phyloP scores from a whole-genome alignment of 37 sponge, comb jelly and placozoan species.

The Tethya wilhelma region DNA sequence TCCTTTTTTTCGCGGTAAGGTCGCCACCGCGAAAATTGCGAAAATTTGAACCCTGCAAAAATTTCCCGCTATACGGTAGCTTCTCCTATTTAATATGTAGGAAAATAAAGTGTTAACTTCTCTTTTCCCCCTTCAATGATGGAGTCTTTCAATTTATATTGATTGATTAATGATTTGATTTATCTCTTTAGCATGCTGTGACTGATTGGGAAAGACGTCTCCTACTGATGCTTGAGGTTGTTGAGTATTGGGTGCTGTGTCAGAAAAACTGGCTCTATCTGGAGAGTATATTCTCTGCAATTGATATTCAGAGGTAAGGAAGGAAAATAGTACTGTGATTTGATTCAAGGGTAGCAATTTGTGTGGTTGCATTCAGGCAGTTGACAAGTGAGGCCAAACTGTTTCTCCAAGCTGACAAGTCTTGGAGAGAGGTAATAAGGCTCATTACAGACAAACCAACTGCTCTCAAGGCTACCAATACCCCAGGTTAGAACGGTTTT shows the following conservation, averaged over 20 bases:
- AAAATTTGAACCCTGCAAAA: no score
- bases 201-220: slow-evolving; percentile 75
- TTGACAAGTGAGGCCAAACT: slow-evolving; percentile 50
- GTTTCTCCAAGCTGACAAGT: slow-evolving; percentile 80
- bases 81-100: no score
- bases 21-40: no score
- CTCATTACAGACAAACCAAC: slow-evolving; percentile 45
- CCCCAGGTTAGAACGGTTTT: slow-evolving; percentile 38
- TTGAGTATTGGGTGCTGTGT: slow-evolving; percentile 75
- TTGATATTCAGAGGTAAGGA: slow-evolving; percentile 72
- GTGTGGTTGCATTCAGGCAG: slow-evolving; percentile 38
- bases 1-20: no score
- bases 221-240: slow-evolving; percentile 52
- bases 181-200: slow-evolving; percentile 43
- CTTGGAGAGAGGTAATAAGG: slow-evolving; percentile 74
- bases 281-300: slow-evolving; percentile 74
- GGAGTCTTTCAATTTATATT: not conserved
- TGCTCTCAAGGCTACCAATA: slow-evolving; percentile 63
- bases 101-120: no score
- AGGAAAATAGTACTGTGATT: not conserved
- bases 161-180: slow-evolving; percentile 5
- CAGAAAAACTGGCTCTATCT: slow-evolving; percentile 86
- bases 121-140: no score
- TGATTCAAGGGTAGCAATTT: not conserved
- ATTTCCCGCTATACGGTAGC: no score